phyloP scores from a whole-genome alignment of 2,888 invertebrate genomes.

The Boloria selene region DNA sequence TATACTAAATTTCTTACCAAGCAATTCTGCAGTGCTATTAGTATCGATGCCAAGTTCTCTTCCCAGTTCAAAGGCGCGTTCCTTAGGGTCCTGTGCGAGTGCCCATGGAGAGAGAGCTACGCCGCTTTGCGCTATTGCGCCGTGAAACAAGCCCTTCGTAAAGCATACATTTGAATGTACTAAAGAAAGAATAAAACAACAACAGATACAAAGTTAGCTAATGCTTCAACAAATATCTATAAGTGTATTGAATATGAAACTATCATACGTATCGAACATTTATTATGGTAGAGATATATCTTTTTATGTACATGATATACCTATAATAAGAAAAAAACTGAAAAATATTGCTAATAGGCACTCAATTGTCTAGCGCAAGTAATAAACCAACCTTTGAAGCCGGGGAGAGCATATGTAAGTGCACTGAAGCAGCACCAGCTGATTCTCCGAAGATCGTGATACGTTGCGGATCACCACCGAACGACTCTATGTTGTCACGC shows the following conservation, averaged over 20 bases:
- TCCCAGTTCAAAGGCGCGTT: slow-evolving; percentile 81
- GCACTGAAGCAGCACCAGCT: slow-evolving; percentile 83
- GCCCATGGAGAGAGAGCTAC: slow-evolving; percentile 85
- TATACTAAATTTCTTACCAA: slow-evolving; percentile 54
- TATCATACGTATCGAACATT: too few species aligned
- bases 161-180: not conserved
- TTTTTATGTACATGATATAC: too few species aligned
- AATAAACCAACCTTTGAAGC: slow-evolving; percentile 66
- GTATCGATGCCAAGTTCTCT: slow-evolving; percentile 82
- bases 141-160: slow-evolving; percentile 82
- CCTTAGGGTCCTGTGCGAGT: slow-evolving; percentile 73
- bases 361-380: too few species aligned
- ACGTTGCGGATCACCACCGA: slow-evolving; percentile 81
- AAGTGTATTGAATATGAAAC: too few species aligned
- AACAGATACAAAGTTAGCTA: too few species aligned
- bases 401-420: slow-evolving; percentile 81
- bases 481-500: slow-evolving; percentile 82
- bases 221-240: too few species aligned
- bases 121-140: slow-evolving; percentile 84
- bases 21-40: slow-evolving; percentile 80
- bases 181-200: not conserved
- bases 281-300: too few species aligned
- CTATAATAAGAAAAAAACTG: too few species aligned
- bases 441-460: slow-evolving; percentile 85
- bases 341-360: too few species aligned